Evolutionary conservation across 2,113 vertebrate genomes (phyloP), one percentile per base, ranked within the genome.

Genomic region (Rhinoderma darwinii): DNA sequence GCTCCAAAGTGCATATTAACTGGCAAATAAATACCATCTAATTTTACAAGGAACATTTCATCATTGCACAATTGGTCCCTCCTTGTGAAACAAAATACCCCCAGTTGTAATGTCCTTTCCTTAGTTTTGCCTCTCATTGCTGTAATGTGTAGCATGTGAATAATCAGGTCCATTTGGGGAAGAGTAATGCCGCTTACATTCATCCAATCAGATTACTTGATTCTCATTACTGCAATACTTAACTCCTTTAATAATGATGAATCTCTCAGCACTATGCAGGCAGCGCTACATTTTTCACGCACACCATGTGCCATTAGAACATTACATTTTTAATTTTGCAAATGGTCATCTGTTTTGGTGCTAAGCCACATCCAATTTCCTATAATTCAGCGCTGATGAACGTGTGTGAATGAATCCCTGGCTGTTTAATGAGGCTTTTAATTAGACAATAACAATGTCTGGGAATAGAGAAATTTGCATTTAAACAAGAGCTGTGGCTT

Each of bases 401-500:
- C 70, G 51, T 86, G 20, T 27, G 37, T 61, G 82, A 63, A 83
- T 85, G 74, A 83, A 79, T 35, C 68, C 56, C 78, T 86, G 37
- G 20, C n/a, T n/a, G 75, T 22, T 88, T 84, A 84, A 68, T 88
- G 82, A 83, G 8, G 18, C 80, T 27, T 89, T 63, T 80, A 86
- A 83, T 50, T 44, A 6, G 0, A 12, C 37, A 80, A 1, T 50
- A 37, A 81, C 61, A 9, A 27, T 51, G 80, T 87, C 86, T 87
- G 85, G 86, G 78, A 82, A 80, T 70, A 79, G 39, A 61, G 66
- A 82, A 82, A 82, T 87, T 87, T 87, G 86, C 85, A 87, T 87
- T 87, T 82, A 87, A 87, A 87, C 86, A 87, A 87, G 68, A 87
- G 77, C 68, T 87, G 84, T 86, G 84, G 78, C 50, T 82, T 82